phyloP scores from a whole-genome alignment of 2,888 invertebrate species.

The Drosophila paracracens region DNA sequence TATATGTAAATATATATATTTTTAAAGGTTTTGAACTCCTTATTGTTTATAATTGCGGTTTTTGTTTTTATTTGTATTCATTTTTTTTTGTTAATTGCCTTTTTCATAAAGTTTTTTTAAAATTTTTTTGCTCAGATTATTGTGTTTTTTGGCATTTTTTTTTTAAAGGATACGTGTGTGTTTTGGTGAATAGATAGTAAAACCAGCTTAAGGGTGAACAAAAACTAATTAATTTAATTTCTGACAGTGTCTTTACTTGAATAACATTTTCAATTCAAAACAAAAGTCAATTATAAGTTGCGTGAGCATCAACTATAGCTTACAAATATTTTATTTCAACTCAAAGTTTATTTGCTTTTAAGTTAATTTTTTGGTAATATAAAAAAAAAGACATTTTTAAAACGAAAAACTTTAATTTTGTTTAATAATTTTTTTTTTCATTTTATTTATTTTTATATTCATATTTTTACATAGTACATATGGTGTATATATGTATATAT shows the following conservation, averaged over 20 bases:
- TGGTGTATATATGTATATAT: slow-evolving; percentile 56
- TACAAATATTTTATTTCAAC: slow-evolving; percentile 1
- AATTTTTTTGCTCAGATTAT: slow-evolving; percentile 38
- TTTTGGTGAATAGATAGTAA: slow-evolving; percentile 47
- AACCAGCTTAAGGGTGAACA: slow-evolving; percentile 19
- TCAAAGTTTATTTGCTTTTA: slow-evolving; percentile 2
- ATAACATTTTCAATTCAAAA: slow-evolving; percentile 4
- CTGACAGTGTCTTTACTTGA: slow-evolving; percentile 3
- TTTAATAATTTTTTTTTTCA: slow-evolving; percentile 27
- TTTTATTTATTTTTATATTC: slow-evolving; percentile 34
- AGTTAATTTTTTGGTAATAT: neutral
- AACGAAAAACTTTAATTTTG: slow-evolving; percentile 17
- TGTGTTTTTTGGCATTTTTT: slow-evolving; percentile 66
- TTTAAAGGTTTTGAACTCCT: slow-evolving; percentile 67
- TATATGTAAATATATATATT: slow-evolving; percentile 71
- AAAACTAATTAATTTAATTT: slow-evolving; percentile 4
- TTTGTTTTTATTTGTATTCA: slow-evolving; percentile 61
- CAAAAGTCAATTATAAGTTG: neutral
- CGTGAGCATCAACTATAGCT: neutral
- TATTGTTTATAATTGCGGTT: slow-evolving; percentile 80
- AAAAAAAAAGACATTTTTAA: slow-evolving; percentile 1
- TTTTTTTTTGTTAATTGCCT: slow-evolving; percentile 61
- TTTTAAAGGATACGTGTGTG: slow-evolving; percentile 40
- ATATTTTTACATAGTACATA: slow-evolving; percentile 61
- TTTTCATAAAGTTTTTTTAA: slow-evolving; percentile 34